These are phyloP conservation scores for Spilogale gracilis DNA, from an alignment of 2,113 vertebrate species.

Conservation along the genomic window DNA sequence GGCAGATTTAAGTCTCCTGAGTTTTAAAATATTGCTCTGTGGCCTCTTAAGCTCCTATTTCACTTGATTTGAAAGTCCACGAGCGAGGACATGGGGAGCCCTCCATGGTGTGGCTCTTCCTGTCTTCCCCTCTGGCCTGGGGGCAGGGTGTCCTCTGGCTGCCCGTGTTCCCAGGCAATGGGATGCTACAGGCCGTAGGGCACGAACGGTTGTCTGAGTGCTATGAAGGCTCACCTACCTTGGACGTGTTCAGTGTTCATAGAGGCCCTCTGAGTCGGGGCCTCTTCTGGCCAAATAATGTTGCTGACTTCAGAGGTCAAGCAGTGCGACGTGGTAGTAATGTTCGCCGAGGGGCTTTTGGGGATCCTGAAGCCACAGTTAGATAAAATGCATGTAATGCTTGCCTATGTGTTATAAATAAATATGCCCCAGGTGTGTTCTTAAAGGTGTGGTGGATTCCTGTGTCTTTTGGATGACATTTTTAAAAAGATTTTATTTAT, in stretches of 20 bases:
- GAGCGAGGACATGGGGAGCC: background rate
- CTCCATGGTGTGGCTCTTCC: background rate
- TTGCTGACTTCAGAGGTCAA: background rate
- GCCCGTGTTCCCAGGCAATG: background rate
- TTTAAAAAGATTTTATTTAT: background rate
- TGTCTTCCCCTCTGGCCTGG: background rate
- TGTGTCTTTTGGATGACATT: background rate
- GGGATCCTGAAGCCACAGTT: background rate
- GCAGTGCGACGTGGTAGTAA: background rate
- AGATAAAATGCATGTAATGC: constrained; percentile 6
- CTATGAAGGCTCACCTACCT: background rate
- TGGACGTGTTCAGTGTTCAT: background rate
- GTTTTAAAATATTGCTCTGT: background rate
- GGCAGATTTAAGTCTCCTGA: background rate
- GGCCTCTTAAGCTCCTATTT: background rate
- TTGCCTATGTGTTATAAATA: background rate
- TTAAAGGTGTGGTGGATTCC: background rate
- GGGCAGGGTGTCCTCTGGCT: too few species aligned
- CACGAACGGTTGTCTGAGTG: too few species aligned
- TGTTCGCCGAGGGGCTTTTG: background rate
- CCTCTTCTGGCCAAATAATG: background rate
- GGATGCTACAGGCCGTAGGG: background rate
- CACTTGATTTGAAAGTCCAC: background rate
- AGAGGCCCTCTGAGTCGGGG: background rate
- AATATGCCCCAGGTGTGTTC: background rate